Conservation (phyloP, 2,888 invertebrate species). For the Tetropium fuscum region DNA sequence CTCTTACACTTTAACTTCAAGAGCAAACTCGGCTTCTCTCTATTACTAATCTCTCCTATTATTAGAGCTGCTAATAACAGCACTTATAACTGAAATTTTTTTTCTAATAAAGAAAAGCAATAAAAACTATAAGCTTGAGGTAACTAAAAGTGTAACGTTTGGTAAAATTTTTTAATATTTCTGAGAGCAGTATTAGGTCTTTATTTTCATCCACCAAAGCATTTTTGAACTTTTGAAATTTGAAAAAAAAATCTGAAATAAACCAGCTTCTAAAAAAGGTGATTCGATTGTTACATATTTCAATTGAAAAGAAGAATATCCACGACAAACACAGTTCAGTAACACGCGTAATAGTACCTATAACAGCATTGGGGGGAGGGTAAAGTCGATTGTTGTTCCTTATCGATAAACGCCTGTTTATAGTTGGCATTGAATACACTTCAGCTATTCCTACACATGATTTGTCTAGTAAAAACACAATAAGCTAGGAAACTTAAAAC, state of each 20-base stretch:
- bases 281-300: conserved; percentile 17
- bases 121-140: no score
- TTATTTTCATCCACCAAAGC: not conserved
- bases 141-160: no score
- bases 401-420: conserved; percentile 63
- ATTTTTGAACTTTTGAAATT: no score
- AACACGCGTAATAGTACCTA: conserved; percentile 54
- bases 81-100: no score
- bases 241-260: conserved; percentile 2
- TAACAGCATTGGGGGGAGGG: conserved; percentile 50
- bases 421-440: conserved; percentile 61
- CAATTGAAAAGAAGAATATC: conserved; percentile 4
- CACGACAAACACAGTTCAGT: conserved; percentile 15
- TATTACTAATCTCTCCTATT: no score
- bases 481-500: not conserved
- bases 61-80: no score
- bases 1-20: no score
- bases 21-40: no score
- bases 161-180: no score
- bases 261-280: conserved; percentile 12
- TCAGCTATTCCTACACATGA: conserved; percentile 49
- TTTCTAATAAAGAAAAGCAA: no score
- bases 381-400: conserved; percentile 56
- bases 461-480: conserved; percentile 8
- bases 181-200: no score